Conservation (phyloP, 2,113 vertebrate genomes). For the Craseonycteris thonglongyai region DNA sequence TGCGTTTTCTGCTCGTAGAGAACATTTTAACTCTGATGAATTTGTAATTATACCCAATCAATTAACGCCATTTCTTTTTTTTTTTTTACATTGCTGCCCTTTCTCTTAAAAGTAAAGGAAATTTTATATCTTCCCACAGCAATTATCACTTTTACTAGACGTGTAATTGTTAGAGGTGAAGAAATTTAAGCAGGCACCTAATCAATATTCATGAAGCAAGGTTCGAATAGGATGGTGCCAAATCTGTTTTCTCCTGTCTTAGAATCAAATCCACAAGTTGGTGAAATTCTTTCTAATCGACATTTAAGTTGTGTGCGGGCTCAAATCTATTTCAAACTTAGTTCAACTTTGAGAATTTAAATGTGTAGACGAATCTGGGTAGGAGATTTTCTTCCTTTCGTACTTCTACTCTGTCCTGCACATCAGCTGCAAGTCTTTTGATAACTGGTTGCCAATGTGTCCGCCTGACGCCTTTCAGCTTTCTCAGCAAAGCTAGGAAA, state of each 20-base stretch:
- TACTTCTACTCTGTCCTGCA: background rate
- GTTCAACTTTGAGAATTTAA: background rate
- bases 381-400: background rate
- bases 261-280: background rate
- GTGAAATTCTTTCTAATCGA: constrained; percentile 27
- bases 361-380: background rate
- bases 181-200: constrained; percentile 36
- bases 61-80: constrained; percentile 63
- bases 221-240: background rate
- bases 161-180: constrained; percentile 41
- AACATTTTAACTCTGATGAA: constrained; percentile 64
- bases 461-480: background rate
- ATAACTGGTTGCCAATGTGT: background rate
- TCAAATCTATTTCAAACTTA: constrained; percentile 54
- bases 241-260: constrained; percentile 24
- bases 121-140: constrained; percentile 37
- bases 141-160: constrained; percentile 51
- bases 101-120: constrained; percentile 60
- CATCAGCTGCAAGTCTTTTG: background rate
- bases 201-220: constrained; percentile 1
- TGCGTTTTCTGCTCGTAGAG: constrained; percentile 61
- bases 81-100: constrained; percentile 45
- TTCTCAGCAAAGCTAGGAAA: background rate
- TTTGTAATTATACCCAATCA: constrained; percentile 68
- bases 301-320: background rate